Base-by-base conservation (phyloP, 2,797 vertebrate species). In the Melanotaenia boesemani region DNA sequence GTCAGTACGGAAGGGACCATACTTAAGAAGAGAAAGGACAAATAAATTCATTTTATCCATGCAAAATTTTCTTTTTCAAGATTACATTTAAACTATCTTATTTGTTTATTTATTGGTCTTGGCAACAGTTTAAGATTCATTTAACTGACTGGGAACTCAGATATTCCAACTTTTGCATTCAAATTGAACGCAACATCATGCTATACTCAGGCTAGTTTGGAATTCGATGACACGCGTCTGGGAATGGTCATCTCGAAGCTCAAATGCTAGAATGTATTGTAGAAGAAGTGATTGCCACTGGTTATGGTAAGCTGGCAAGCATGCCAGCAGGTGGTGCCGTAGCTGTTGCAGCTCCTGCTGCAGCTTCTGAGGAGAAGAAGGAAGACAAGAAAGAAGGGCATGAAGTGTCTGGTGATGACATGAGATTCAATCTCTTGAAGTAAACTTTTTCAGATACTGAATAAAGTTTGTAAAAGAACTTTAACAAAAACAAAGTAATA, bases 371-470 rank as follows among this genome's bases (percentile, higher is more conserved):
- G 88, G 96, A 98, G 91, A 96, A 98, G 94, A 98, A 98, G 79
- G 96, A 98, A 36, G 97, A 97, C 90, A 97, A 98, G 95, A 98
- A 98, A 22, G 97, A 98, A 1, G 97, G 98, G 66, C 98, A 97
- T 0, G 98, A 98, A 85, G 97, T 96, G 89, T 99, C 98, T 0
- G 97, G 99, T 18, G 97, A 98, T 5, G 97, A 99, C 86, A 98
- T 99, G 97, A 97, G 97, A 93, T 98, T 98, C 0, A 97, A 96
- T 80, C 92, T 99, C 60, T 99, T 99, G 41, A 97, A 98, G 91
- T 95, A 95, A 94, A 89, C 61, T 16, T 82, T 69, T 86, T 79
- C 32, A 70, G 62, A 64, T 70, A 48, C 85, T 77, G 22, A 94
- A 95, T 93, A 93, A 95, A 93, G 11, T 84, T 85, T 22, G 83